Evolutionary conservation across 2,113 vertebrate species (phyloP), one percentile per base, ranked within the genome.

Genomic region (Scartelaos histophorus): DNA sequence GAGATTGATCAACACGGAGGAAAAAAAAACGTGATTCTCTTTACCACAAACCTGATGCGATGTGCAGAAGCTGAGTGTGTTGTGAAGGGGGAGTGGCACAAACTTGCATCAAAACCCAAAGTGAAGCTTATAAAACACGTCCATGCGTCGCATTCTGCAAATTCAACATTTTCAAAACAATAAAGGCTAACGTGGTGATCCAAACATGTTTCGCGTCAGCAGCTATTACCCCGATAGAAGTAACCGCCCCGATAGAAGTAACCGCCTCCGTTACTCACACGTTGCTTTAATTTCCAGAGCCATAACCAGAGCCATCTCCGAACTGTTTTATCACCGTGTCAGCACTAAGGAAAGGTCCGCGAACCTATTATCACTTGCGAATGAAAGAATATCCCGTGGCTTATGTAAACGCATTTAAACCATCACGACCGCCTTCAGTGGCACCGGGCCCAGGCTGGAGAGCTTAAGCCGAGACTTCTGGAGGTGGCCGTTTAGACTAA

Each of bases 361-460:
- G 61, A 64, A 64, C 34, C 61, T 19, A 64, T 64, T 64, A 64
- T 64, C 61, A 43, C 61, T 64, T 43, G 17, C 43, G 61, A 43
- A 64, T 43, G 17, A 29, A 17, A 38, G 19, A 64, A 64, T 64
- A 35, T 62, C 60, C 16, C 19, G 16, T 62, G 60, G 29, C 61
- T 43, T 61, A 15, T 34, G 34, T 64, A 64, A 64, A 64, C 38
- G 61, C 43, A 21, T 64, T 64, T 21, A 64, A 64, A 64, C 34
- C 16, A 43, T 64, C 61, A 43, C 17, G 3, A 38, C 17, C 1
- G 61, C 34, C 61, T 64, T 43, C 9, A 43, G 17, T 43, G 61
- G 61, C 61, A 38, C 11, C 34, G 38, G 34, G 34, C 61, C 61
- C 21, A 64, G 61, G 34, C 17, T 64, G 43, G 21, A 64, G 61